Evolutionary conservation across 2,797 vertebrate genomes (phyloP), one percentile per base, ranked within the genome.

Genomic region (Chrysocyon brachyurus): DNA sequence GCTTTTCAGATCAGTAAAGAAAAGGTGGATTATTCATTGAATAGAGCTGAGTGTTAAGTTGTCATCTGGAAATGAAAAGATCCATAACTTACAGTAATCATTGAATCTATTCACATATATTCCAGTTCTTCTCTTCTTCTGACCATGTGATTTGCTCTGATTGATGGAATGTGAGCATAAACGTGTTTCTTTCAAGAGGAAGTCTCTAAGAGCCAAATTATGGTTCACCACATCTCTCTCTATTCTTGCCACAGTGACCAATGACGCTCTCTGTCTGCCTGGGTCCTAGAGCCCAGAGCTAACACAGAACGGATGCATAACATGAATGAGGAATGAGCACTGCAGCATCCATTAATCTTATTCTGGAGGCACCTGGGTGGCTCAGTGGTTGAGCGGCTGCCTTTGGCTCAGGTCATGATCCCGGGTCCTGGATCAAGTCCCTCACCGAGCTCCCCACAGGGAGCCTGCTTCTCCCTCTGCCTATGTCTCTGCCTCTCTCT

Each of bases 221-320:
- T 1, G 22, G 7, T 6, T 31, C 57, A 33, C 21, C 9, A 0
- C 4, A 3, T 22, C 49, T 36, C 61, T 19, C 0, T 19, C 0
- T 2, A 10, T 7, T 52, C 49, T 64, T 61, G 6, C 63, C 36
- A 26, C 28, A 24, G 54, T 0, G 12, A 46, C 31, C 40, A 5
- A 0, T 12, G 3, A 11, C 0, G 1, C 46, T 52, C 54, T 73
- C 57, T 36, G 64, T 64, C 57, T 12, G 26, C 15, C 81, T n/a
- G 15, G 61, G 31, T 33, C 61, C 73, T 24, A 31, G 81, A 86
- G 46, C 24, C 26, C 26, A 7, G 59, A 52, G 54, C 12, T 22
- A 33, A 49, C 36, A 31, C 46, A 54, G 24, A 72, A 28, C 2
- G 16, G 12, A 46, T 7, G 0, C 0, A 4, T 10, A n/a, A 12